Base-by-base conservation (phyloP, 1,140 invertebrate species). In the Drosophila athabasca region DNA sequence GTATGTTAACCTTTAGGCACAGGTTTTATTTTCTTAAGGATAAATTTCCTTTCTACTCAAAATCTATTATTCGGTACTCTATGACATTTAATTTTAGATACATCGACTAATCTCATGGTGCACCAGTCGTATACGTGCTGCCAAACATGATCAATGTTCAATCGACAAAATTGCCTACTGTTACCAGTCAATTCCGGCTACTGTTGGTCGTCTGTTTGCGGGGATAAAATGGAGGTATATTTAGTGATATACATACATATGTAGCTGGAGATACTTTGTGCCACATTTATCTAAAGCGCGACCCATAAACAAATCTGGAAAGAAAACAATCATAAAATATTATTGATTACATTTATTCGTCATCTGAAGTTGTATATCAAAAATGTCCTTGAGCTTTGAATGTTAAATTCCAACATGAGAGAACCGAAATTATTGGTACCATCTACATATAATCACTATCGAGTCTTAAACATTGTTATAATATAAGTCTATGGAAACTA, bases 141-240 rank as follows among this genome's bases (percentile, higher is more conserved):
- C 24, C 48, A 46, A 39, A 43, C 53, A 59, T 71, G 65, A 71
- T 69, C 65, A 70, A 69, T 67, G 68, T 69, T 69, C 66, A 69
- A 69, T 69, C 66, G 66, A 66, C 51, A 69, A 69, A 71, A 71
- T 71, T 69, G 70, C 68, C 65, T 60, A 60, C 41, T 46, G 43
- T 71, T 43, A 39, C 66, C 54, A 62, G 17, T 19, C 50, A 73
- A 73, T 26, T 50, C 15, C 41, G 41, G 26, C 41, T 50, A 35
- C 57, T 39, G 7, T 35, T 3, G 35, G 35, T 13, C 1, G 31
- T 35, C 9, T 43, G 51, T 35, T 13, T 45, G 22, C 22, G 24
- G 57, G n/a, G 29, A 5, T 9, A 15, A 13, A 54, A 39, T 26
- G 5, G n/a, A n/a, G n/a, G n/a, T 22, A 24, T 35, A 51, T 62